Conservation (phyloP, 2,113 vertebrate genomes). For the Sphyrna mokarran region DNA sequence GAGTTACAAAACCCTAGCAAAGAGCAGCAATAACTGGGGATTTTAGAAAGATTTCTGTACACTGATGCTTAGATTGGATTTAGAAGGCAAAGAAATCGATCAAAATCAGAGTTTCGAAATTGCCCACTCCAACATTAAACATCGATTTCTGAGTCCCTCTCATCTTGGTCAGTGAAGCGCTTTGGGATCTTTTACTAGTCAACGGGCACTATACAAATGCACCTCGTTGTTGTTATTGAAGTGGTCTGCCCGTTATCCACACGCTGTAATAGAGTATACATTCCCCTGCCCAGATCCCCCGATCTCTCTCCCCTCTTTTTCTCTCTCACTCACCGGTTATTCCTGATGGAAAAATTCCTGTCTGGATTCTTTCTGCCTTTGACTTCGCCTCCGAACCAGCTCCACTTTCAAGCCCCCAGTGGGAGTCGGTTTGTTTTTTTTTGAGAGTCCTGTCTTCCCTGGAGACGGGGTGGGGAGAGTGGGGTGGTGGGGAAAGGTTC, state of each 20-base stretch:
- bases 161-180: no score
- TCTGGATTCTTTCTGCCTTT: background rate
- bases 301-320: background rate
- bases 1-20: background rate
- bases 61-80: background rate
- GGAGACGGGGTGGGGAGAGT: background rate
- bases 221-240: background rate
- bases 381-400: background rate
- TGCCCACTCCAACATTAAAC: background rate
- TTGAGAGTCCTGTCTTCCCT: background rate
- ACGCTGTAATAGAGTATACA: background rate
- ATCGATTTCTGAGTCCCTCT: background rate
- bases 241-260: no score
- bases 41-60: background rate
- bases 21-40: background rate
- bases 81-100: background rate
- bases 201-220: background rate
- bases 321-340: background rate
- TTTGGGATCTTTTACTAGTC: background rate
- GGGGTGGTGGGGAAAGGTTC: background rate
- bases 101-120: background rate
- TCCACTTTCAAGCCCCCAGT: background rate
- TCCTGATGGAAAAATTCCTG: background rate
- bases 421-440: background rate
- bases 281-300: background rate